Base-by-base conservation (phyloP, 2,888 invertebrate genomes). In the Ecliptopera silaceata region DNA sequence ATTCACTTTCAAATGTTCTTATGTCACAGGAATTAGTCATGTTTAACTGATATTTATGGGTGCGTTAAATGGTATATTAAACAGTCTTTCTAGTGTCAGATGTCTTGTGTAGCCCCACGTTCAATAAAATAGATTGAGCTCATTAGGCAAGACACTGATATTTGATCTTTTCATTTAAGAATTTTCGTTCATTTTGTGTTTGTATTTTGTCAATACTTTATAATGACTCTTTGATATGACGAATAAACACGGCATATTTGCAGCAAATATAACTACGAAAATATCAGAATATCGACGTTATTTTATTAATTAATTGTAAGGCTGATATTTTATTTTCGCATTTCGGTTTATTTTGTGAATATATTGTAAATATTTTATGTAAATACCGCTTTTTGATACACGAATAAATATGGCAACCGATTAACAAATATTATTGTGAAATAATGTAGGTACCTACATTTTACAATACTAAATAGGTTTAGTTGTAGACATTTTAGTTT, bases 21-120 rank as follows among this genome's bases (percentile, higher is more conserved):
- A 76, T 80, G 79, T 80, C 78, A 78, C 71, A 78, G 77, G 83
- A 88, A 90, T 90, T 90, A 87, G 87, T 86, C 83, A 86, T 84
- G 87, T 90, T 90, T 86, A 89, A 84, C 76, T 84, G 78, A 80
- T 88, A 89, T 91, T 89, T 89, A 89, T 90, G 78, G 82, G 75
- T 80, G 79, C 74, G 77, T 87, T 88, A 87, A 82, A 86, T 86
- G 84, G 82, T 70, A 85, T 86, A 87, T 89, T 89, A 83, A 83
- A 74, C 79, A 50, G 41, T 46, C 46, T 84, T 83, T 80, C 80
- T 78, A 72, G 79, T 77, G 81, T 79, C 77, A 81, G 81, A 84
- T 80, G 80, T 80, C 78, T 82, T 84, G 83, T 82, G 77, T 74
- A 77, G 71, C 76, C 70, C 68, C 77, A 76, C 77, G 74, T 79